Conservation (phyloP, 2,797 vertebrate genomes). For the Gambelia wislizenii region DNA sequence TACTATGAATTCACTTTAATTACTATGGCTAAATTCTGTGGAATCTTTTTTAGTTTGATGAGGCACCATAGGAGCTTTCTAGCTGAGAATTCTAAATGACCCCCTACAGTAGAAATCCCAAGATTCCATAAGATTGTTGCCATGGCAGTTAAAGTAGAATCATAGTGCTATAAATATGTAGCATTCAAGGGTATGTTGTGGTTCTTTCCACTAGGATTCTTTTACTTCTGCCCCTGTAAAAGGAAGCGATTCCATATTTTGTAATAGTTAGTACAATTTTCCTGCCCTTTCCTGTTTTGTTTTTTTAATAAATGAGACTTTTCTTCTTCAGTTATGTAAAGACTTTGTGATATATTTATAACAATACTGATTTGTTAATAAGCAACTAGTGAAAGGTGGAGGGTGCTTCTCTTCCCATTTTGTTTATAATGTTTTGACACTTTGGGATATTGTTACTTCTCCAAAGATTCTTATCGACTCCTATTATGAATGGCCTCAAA, state of each 20-base stretch:
- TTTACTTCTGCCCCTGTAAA: background rate
- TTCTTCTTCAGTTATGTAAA: background rate
- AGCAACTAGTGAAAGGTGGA: background rate
- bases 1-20: no score
- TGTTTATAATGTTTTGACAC: background rate
- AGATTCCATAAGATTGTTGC: no score
- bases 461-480: background rate
- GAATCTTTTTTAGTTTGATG: no score
- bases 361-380: background rate
- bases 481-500: background rate
- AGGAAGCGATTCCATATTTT: background rate
- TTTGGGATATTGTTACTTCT: background rate
- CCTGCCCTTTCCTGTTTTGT: background rate
- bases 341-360: background rate
- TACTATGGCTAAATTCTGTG: no score
- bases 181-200: background rate
- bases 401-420: background rate
- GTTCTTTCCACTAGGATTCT: background rate
- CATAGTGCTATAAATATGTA: no score
- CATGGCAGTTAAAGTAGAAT: no score
- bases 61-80: no score
- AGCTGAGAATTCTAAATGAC: no score
- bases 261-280: background rate
- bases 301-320: background rate
- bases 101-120: no score